Percentiles rank a stretch among this genome's conserved stretches.
Conservation (phyloP, 2,797 vertebrate genomes). For the Natrix natrix region DNA sequence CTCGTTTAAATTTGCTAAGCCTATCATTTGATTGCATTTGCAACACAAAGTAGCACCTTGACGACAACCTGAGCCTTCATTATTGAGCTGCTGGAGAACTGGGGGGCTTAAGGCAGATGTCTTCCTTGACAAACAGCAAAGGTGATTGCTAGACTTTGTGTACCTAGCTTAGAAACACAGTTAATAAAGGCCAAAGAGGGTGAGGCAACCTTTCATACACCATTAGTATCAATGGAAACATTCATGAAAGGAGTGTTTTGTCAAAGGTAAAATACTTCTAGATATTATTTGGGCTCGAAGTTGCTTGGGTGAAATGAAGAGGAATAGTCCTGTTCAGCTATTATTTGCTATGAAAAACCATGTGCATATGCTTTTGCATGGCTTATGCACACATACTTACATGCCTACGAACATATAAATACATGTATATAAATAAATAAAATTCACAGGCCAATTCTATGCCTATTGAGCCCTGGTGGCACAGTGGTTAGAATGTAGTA, state of each 20-base stretch:
- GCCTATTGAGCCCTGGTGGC: not conserved
- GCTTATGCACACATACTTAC: not conserved
- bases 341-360: slow-evolving; percentile 38
- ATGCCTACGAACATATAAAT: not conserved
- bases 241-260: slow-evolving; percentile 57
- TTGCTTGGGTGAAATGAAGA: slow-evolving; percentile 30
- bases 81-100: slow-evolving; percentile 23
- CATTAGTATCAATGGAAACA: slow-evolving; percentile 52
- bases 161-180: slow-evolving; percentile 49
- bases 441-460: slow-evolving; percentile 7
- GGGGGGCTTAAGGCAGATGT: not conserved
- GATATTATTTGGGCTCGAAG: slow-evolving; percentile 39
- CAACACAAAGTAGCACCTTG: slow-evolving; percentile 3
- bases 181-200: slow-evolving; percentile 66
- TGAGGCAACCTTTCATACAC: slow-evolving; percentile 55
- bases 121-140: slow-evolving; percentile 10
- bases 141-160: slow-evolving; percentile 35
- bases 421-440: not conserved
- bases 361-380: not conserved
- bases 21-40: slow-evolving; percentile 15
- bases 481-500: not conserved
- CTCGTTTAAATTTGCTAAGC: slow-evolving; percentile 12
- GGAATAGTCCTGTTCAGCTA: slow-evolving; percentile 16
- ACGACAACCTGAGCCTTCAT: slow-evolving; percentile 35
- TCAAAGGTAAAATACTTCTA: slow-evolving; percentile 32